A percentile compares a stretch with the other conserved stretches of the same genome.
phyloP scores from a whole-genome alignment of 92 coral and sea anemone genomes.

The Epizoanthus rinbou region DNA sequence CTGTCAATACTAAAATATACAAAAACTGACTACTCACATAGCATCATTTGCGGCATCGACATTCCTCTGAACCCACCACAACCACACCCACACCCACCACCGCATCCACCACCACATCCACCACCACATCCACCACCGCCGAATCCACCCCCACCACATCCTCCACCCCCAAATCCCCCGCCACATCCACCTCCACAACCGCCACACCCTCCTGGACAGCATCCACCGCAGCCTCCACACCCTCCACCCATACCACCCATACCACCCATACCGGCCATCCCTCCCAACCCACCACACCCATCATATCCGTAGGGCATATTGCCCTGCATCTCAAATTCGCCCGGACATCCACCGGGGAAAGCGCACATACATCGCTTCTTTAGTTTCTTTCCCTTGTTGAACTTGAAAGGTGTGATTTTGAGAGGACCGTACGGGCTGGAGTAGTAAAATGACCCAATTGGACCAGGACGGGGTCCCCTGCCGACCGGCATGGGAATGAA shows the following conservation, averaged over 20 bases:
- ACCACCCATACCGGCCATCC: background rate
- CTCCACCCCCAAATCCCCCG: slow-evolving; percentile 7
- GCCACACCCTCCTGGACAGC: background rate
- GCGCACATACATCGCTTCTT: slow-evolving; percentile 32
- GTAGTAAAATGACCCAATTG: slow-evolving; percentile 20
- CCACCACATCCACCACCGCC: slow-evolving; percentile 11
- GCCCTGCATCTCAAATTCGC: slow-evolving; percentile 1
- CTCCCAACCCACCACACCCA: background rate
- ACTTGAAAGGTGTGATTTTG: slow-evolving; percentile 29
- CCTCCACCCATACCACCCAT: background rate
- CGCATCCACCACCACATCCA: background rate
- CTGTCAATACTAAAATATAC: too few relatives aligned
- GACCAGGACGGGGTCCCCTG: background rate
- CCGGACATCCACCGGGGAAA: slow-evolving; percentile 31
- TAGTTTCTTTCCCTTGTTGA: background rate
- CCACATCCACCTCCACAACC: slow-evolving; percentile 9
- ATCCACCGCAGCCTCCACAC: background rate
- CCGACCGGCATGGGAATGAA: slow-evolving; percentile 33
- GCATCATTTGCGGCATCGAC: slow-evolving; percentile 18
- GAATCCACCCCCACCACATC: background rate
- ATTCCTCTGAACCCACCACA: slow-evolving; percentile 30
- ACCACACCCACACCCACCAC: slow-evolving; percentile 21
- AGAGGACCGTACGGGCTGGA: slow-evolving; percentile 30
- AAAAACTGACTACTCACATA: slow-evolving; percentile 2
- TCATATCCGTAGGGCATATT: slow-evolving; percentile 13